Evolutionary conservation across 2,113 vertebrate species (phyloP).

Genomic region (Acrocephalus arundinaceus): DNA sequence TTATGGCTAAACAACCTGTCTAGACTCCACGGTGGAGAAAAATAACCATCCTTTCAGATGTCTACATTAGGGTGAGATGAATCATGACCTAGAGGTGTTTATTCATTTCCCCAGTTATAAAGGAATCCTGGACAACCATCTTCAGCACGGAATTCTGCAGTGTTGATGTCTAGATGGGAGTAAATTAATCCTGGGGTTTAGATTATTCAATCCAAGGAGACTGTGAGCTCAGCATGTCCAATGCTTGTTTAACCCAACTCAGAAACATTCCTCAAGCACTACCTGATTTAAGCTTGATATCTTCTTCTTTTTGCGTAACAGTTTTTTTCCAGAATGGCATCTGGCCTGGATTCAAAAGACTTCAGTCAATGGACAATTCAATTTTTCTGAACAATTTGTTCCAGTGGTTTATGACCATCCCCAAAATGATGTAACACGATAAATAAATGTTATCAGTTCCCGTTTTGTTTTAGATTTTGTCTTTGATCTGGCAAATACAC

Average conservation of each 20-base stretch:
- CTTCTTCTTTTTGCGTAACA: neutral
- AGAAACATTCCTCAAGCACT: neutral
- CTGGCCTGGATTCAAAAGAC: neutral
- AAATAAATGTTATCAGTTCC: neutral
- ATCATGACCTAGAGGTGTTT: neutral
- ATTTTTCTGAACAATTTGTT: neutral
- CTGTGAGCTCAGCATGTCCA: neutral
- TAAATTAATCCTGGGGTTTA: neutral
- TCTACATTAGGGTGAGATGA: neutral
- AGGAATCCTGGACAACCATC: neutral
- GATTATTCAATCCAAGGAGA: neutral
- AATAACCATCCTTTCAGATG: neutral
- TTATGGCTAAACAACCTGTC: slow-evolving; percentile 1
- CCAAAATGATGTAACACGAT: neutral
- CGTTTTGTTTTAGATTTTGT: neutral
- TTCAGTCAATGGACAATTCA: neutral
- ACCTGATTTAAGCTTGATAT: neutral
- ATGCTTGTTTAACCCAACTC: neutral
- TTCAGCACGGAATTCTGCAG: neutral
- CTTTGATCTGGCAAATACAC: neutral
- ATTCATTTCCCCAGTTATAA: neutral
- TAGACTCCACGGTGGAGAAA: neutral
- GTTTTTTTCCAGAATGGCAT: neutral
- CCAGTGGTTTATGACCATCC: neutral
- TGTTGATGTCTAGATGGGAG: neutral